Conservation (phyloP, 2,888 invertebrate species). For the Cryptocephalus primarius region DNA sequence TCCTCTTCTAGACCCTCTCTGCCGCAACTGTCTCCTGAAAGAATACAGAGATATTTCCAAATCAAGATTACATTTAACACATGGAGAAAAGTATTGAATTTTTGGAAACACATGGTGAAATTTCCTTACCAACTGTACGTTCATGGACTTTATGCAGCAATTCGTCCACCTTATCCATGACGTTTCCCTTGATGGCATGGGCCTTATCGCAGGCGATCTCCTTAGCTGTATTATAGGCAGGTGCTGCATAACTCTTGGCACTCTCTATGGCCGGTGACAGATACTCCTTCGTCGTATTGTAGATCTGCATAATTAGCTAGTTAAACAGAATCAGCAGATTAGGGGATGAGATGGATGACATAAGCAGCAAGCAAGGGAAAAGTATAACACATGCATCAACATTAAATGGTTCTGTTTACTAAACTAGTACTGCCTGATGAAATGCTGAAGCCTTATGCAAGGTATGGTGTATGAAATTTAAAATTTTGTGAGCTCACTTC, state of each 20-base stretch:
- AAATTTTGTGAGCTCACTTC: constrained; percentile 33
- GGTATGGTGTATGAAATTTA: neutral
- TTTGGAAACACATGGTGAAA: too few species aligned
- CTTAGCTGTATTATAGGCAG: constrained; percentile 21
- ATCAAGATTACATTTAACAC: too few species aligned
- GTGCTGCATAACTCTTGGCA: constrained; percentile 23
- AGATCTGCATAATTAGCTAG: constrained; percentile 34
- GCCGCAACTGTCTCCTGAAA: too few species aligned
- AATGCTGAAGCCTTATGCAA: neutral
- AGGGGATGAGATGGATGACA: constrained; percentile 3
- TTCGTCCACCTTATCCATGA: constrained; percentile 26
- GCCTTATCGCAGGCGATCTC: constrained; percentile 21
- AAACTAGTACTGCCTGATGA: too few species aligned
- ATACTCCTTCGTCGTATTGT: constrained; percentile 34
- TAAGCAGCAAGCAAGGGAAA: constrained; percentile 1
- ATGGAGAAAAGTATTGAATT: too few species aligned
- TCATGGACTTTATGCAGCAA: constrained; percentile 17
- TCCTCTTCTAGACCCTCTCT: too few species aligned
- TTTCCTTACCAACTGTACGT: neutral
- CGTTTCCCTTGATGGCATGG: constrained; percentile 25
- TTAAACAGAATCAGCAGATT: constrained; percentile 8
- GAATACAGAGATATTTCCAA: too few species aligned
- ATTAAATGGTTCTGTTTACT: too few species aligned
- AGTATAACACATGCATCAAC: neutral
- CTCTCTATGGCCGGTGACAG: constrained; percentile 30